Evolutionary conservation across 2,797 vertebrate genomes (phyloP), one percentile per base, ranked within the genome.

Genomic region (Muraenolepis orangiensis): DNA sequence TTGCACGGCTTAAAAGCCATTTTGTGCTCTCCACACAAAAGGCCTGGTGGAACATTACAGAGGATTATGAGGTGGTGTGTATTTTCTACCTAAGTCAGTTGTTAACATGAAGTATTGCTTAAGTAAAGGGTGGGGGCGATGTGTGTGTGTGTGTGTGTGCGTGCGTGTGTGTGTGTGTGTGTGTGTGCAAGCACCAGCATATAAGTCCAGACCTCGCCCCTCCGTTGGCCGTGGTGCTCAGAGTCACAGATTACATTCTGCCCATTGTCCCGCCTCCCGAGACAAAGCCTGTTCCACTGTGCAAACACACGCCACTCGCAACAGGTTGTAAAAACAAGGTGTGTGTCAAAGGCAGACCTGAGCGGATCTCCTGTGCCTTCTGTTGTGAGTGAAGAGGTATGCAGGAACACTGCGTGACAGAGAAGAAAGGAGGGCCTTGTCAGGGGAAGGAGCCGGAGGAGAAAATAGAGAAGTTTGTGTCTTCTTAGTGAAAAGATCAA

Each of bases 401-500:
- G 96, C 94, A 95, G 95, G 95, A 95, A 95, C 94, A 93, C 93
- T 91, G 87, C 80, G 91, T 92, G 91, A 91, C 91, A 92, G 90
- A 93, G 93, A 92, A 94, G 93, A 95, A 94, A 95, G 91, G 91
- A 92, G 80, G 84, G 85, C 87, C 90, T 87, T 90, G 85, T 82
- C 85, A 86, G 79, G 80, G 73, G 83, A 84, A 82, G 82, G 81
- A 82, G 84, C 72, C 31, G 66, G 75, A 81, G 42, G 68, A 46
- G 31, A 70, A 66, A 26, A 31, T n/a, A 89, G 87, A 88, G 78
- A 77, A 79, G 79, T 81, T 79, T 87, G 85, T 72, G 77, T 90
- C 90, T 88, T 89, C 78, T 72, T 82, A 82, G 11, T 88, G 87
- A 87, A 90, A 90, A 91, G 83, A 75, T 84, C 80, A 80, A 78